Conservation (phyloP, 2,113 vertebrate species). For the Vireo altiloquus region DNA sequence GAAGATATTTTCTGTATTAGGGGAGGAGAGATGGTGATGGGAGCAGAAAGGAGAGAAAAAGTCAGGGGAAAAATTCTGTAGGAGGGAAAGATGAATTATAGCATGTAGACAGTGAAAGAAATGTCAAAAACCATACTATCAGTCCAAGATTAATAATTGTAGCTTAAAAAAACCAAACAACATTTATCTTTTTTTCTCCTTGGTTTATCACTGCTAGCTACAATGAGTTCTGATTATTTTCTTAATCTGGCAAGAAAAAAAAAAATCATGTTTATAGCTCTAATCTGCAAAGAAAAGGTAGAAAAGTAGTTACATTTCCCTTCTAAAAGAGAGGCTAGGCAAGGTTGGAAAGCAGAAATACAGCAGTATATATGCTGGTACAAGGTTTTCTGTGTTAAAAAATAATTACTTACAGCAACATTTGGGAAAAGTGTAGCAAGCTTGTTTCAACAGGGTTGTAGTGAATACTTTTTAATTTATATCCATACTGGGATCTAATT, state of each 20-base stretch:
- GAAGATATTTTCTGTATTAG: background rate
- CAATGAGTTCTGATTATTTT: background rate
- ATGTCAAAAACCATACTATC: background rate
- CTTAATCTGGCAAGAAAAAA: background rate
- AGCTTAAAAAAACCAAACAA: background rate
- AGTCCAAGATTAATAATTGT: background rate
- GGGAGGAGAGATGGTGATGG: background rate
- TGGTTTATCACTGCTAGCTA: background rate
- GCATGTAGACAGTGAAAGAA: background rate
- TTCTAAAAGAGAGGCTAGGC: background rate
- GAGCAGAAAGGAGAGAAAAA: background rate
- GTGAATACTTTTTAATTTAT: background rate
- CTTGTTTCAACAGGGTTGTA: background rate
- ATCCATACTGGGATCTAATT: background rate
- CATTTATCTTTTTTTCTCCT: background rate
- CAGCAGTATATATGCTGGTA: background rate
- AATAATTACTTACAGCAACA: background rate
- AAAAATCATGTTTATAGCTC: background rate
- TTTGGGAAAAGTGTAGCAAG: background rate
- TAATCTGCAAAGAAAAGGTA: background rate
- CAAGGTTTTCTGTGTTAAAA: background rate
- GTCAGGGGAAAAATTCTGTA: background rate
- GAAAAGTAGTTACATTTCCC: background rate
- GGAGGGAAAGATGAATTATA: background rate
- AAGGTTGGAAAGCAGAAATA: background rate